phyloP scores from a whole-genome alignment of 2,113 vertebrate species.

The Coptodon bakossiorum region DNA sequence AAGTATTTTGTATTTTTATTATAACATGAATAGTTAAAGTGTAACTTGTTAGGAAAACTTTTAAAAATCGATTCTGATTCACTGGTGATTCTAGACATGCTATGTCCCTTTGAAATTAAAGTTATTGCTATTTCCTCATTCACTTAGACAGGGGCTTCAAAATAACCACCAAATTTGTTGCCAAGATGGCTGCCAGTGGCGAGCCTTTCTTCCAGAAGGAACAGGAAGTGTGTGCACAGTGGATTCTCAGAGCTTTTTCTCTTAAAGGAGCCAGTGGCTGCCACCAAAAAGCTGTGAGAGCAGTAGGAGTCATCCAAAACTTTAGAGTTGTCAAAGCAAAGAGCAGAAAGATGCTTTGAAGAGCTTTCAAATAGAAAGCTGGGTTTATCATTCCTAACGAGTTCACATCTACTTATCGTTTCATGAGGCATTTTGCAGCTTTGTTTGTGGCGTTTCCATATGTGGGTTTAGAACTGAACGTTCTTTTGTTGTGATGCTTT shows the following conservation, averaged over 20 bases:
- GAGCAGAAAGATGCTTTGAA: not conserved
- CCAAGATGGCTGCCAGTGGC: not conserved
- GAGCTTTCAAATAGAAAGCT: not conserved
- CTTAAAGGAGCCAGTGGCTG: not conserved
- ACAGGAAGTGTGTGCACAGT: not conserved
- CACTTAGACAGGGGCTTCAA: not conserved
- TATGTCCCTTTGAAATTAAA: not conserved
- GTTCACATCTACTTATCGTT: not conserved
- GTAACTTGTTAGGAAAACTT: not conserved
- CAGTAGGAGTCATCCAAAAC: not conserved
- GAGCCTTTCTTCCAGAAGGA: not conserved
- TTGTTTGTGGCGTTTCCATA: not conserved
- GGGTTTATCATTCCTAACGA: not conserved
- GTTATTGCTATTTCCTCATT: not conserved
- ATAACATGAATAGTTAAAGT: not conserved
- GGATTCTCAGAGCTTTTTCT: not conserved
- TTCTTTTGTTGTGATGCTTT: not conserved
- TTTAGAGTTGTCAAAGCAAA: not conserved
- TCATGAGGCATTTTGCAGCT: not conserved
- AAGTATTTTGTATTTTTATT: not conserved
- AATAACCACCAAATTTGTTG: not conserved
- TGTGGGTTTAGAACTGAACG: not conserved
- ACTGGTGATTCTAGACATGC: not conserved
- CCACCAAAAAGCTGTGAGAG: not conserved
- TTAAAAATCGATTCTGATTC: not conserved